A percentile compares a stretch with the other conserved stretches of the same genome.
Evolutionary conservation across 2,888 invertebrate genomes (phyloP).

Genomic region (Adelognathus sp.): DNA sequence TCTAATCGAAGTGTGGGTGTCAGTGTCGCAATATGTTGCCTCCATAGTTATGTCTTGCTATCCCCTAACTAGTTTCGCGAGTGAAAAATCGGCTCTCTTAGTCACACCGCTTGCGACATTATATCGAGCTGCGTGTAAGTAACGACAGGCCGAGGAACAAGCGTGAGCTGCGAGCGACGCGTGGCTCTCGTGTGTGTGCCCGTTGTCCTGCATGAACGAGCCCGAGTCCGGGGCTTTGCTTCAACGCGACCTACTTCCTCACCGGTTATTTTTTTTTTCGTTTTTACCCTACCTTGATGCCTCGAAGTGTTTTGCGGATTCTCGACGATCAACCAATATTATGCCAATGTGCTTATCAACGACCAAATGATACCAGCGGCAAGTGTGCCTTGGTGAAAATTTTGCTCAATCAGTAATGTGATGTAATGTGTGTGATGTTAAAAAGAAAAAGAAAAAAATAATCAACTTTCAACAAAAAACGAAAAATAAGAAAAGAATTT

Average conservation of each 20-base stretch:
- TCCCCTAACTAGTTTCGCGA: constrained; percentile 75
- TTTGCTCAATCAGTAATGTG: too few relatives aligned
- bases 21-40: constrained; percentile 75
- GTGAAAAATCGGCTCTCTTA: constrained; percentile 78
- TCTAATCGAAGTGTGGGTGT: constrained; percentile 78
- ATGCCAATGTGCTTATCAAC: background rate
- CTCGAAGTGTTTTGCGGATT: constrained; percentile 23
- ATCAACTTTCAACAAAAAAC: too few relatives aligned
- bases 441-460: too few relatives aligned
- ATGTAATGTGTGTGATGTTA: too few relatives aligned
- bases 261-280: too few relatives aligned
- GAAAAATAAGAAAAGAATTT: too few relatives aligned
- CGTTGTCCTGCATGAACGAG: constrained; percentile 77
- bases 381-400: too few relatives aligned
- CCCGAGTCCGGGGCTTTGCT: constrained; percentile 72
- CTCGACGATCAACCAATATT: constrained; percentile 6
- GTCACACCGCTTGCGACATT: constrained; percentile 78
- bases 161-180: constrained; percentile 20
- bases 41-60: constrained; percentile 71
- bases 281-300: constrained; percentile 19
- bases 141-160: constrained; percentile 12
- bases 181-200: constrained; percentile 49
- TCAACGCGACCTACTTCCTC: constrained; percentile 61
- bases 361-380: too few relatives aligned
- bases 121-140: constrained; percentile 24